These are phyloP conservation scores for Mythimna albipuncta DNA, from an alignment of 2,888 invertebrate species.

Conservation along the genomic window DNA sequence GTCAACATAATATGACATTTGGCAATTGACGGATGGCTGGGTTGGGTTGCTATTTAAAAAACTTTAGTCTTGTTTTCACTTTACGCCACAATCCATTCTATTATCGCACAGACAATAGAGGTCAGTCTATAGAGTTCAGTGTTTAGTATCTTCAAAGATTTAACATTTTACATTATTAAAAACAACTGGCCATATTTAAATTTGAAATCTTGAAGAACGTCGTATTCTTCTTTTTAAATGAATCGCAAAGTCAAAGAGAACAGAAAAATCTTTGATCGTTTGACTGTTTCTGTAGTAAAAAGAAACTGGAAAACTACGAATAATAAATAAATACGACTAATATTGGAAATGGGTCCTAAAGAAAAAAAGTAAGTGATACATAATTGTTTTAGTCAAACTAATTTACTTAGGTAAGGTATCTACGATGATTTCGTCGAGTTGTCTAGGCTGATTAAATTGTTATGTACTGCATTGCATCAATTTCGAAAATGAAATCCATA, in stretches of 20 bases:
- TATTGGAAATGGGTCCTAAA: background rate
- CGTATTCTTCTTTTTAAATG: background rate
- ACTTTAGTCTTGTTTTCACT: too few relatives aligned
- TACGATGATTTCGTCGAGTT: background rate
- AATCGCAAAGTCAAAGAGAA: background rate
- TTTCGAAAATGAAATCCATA: background rate
- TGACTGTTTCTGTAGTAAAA: background rate
- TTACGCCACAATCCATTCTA: too few relatives aligned
- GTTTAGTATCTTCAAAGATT: too few relatives aligned
- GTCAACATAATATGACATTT: too few relatives aligned
- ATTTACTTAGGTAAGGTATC: background rate
- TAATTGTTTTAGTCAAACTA: background rate
- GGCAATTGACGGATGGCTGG: too few relatives aligned
- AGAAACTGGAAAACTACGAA: background rate
- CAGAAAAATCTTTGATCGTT: background rate
- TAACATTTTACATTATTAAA: background rate
- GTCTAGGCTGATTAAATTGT: background rate
- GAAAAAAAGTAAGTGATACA: background rate
- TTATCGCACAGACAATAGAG: too few relatives aligned
- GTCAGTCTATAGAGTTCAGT: too few relatives aligned
- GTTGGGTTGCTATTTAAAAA: too few relatives aligned
- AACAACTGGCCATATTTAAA: background rate
- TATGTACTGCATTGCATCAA: background rate
- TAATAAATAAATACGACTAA: background rate
- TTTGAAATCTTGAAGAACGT: background rate